Evolutionary conservation across 1,140 invertebrate species (phyloP), one percentile per base, ranked within the genome.

Genomic region (Melipona quadrifasciata): DNA sequence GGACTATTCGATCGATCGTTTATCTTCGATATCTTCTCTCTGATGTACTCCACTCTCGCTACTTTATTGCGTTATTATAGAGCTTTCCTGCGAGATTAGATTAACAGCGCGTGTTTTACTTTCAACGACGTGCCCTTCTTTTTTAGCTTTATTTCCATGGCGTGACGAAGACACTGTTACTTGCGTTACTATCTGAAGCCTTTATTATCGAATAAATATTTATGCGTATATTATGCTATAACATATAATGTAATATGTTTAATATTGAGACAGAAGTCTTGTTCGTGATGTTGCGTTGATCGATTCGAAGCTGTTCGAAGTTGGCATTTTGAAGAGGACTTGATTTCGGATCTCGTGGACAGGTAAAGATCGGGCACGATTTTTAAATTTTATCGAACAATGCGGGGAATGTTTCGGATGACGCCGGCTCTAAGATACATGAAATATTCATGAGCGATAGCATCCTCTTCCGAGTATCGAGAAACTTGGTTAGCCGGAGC

Each of bases 401-500:
- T 61, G 31, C 24, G 14, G 17, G 39, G 27, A 53, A 65, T 61
- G 34, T 82, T 57, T 19, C 10, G 51, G 72, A 53, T 75, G 51
- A 65, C 47, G 80, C 71, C 27, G 58, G 8, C 39, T 39, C 27
- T 64, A 55, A 27, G 31, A 67, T 57, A 21, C 64, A 82, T 82
- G 82, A 80, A 84, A 71, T 79, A 80, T 80, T 71, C 82, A 84
- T 78, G 78, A 82, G 39, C 57, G 75, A 85, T 68, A 68, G 55
- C 72, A 85, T 82, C 84, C 65, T 85, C 79, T 76, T 57, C 58
- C 57, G 72, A 51, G 67, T 82, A 86, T 86, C 80, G 84, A 86
- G 80, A 82, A 86, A 86, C 80, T 71, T 82, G 72, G 72, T 21
- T 82, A 86, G 72, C 73, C 73, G 80, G 84, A 86, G 72, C 73